Base-by-base conservation (phyloP, 2,113 vertebrate genomes). In the Rhombomys opimus region DNA sequence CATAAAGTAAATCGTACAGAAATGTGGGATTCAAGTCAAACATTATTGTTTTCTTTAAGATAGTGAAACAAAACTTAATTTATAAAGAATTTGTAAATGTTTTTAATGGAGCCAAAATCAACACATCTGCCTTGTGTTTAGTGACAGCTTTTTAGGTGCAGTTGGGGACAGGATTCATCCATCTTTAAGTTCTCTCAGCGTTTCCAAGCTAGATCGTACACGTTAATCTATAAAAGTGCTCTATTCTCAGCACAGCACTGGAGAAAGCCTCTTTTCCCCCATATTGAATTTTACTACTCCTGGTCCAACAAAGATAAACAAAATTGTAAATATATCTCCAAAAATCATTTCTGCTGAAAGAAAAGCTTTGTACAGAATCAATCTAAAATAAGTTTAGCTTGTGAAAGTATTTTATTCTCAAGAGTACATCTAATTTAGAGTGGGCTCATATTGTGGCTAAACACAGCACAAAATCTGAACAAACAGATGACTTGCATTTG, bases 81-180 rank as follows among this genome's bases (percentile, higher is more conserved):
- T 93, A 75, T 94, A 92, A 96, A 91, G 82, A 92, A 86, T 97
- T 94, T 94, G 63, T 95, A 95, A 93, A 88, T 96, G 54, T 96
- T 98, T 96, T 97, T 82, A 96, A 67, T 61, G 86, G 89, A 95
- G 23, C 50, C 97, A 94, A 97, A 95, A 94, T 85, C 82, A 96
- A 91, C 61, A 93, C 96, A 97, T 96, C 85, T 97, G 94, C 50
- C 94, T 97, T 97, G 96, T 96, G 90, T 97, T 97, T 94, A 97
- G 86, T 93, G 94, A 94, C 52, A 97, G 91, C 7, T 92, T 95
- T 41, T 88, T 95, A 97, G 91, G 94, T 96, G 59, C 80, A 57
- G 38, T 63, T 84, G 72, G 78, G 93, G 73, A 86, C 41, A 93
- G 61, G 57, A 80, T 93, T 91, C 89, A 96, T 93, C 73, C 81